Evolutionary conservation across 2,797 vertebrate species (phyloP), one percentile per base, ranked within the genome.

Genomic region (Molossus alvarezi): DNA sequence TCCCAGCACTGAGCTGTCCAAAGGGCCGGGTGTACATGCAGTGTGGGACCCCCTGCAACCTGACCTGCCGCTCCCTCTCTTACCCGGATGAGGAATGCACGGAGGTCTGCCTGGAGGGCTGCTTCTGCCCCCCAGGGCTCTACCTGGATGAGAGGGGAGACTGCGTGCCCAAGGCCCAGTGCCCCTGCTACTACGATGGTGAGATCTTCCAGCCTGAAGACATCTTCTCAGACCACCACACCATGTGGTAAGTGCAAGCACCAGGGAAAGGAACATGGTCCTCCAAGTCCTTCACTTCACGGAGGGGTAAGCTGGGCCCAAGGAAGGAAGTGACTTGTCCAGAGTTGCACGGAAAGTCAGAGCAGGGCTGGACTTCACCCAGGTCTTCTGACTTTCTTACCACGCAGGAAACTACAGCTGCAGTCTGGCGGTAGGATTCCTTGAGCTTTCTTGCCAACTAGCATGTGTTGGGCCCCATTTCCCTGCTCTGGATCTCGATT

Each of bases 201-300:
- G 99, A 99, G 97, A 98, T 99, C 96, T 99, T 99, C 98, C 99
- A 99, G 98, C 99, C 99, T 0, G 98, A 98, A 9, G 99, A 99
- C 6, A 95, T 99, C 93, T 99, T 99, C 76, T 99, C 99, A 0
- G 99, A 99, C 97, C 99, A 99, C 95, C 99, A 98, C 95, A 99
- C 98, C 95, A 98, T 99, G 98, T 99, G 99, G 99, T 99, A 96
- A 98, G 99, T 80, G 79, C 0, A 5, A 13, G 48, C 53, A 2
- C 23, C 0, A 4, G 12, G 5, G 76, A 8, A 23, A 25, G 55
- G 58, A 29, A 69, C 29, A 45, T 20, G 21, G 48, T 4, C 58
- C 15, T 71, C 17, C 9, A 21, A 13, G 64, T 51, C 10, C 20
- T 69, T 72, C 62, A 37, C 37, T 51, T 48, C 6, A 0, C 18